A percentile compares a stretch with the other conserved stretches of the same genome.
phyloP scores from a whole-genome alignment of 2,888 invertebrate genomes.

The Agonopterix subpropinquella region DNA sequence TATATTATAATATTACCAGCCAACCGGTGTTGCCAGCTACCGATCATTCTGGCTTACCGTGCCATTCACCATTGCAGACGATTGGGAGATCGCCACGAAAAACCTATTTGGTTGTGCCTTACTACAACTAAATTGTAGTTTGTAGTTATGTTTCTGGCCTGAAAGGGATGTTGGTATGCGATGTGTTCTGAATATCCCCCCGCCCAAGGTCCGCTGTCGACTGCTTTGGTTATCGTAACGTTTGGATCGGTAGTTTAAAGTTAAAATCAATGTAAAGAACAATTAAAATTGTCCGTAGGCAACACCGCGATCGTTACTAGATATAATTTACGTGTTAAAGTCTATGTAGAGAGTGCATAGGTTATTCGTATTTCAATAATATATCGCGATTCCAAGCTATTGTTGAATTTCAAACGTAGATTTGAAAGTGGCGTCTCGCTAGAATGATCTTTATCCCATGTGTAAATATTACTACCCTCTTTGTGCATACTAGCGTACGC shows the following conservation, averaged over 20 bases:
- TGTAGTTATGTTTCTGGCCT: no score
- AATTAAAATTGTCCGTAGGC: constrained; percentile 1
- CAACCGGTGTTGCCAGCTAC: constrained; percentile 3
- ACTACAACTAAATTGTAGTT: not conserved
- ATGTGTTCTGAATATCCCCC: no score
- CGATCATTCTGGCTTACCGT: not conserved
- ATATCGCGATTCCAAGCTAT: constrained; percentile 34
- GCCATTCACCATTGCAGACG: not conserved
- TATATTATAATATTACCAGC: not conserved
- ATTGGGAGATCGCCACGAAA: not conserved
- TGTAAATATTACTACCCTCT: constrained; percentile 2
- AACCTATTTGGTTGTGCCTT: not conserved
- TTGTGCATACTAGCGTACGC: constrained; percentile 2
- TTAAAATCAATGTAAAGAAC: not conserved
- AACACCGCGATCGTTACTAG: constrained; percentile 29
- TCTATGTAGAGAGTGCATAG: constrained; percentile 28
- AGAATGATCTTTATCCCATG: not conserved
- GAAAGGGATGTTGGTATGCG: no score
- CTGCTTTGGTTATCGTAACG: no score
- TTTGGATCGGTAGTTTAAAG: not conserved
- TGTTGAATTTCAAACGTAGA: constrained; percentile 24
- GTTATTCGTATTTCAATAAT: constrained; percentile 35
- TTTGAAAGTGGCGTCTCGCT: not conserved
- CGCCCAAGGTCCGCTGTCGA: no score
- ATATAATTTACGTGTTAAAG: constrained; percentile 33